Conservation (phyloP, 1,140 invertebrate genomes). For the Drosophila willistoni region DNA sequence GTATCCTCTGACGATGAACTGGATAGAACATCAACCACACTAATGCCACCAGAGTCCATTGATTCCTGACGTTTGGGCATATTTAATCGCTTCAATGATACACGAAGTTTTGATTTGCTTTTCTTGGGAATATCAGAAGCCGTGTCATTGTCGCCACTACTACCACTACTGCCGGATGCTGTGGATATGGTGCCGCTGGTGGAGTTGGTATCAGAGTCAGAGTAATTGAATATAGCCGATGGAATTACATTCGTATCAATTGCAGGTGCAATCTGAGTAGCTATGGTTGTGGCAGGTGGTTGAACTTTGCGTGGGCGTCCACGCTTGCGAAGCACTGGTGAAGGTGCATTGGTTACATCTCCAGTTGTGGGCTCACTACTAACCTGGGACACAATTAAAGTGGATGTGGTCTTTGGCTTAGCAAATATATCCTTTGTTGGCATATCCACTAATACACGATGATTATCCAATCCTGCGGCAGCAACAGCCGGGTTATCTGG, state of each 20-base stretch:
- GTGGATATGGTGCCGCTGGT: constrained; percentile 17
- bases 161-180: background rate
- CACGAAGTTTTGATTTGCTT: constrained; percentile 51
- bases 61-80: constrained; percentile 29
- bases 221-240: constrained; percentile 12
- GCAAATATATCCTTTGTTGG: constrained; percentile 49
- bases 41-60: constrained; percentile 43
- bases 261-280: background rate
- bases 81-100: constrained; percentile 55
- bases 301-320: constrained; percentile 41
- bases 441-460: background rate
- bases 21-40: constrained; percentile 17
- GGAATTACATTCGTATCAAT: background rate
- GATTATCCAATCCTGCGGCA: background rate
- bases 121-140: background rate
- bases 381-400: constrained; percentile 65
- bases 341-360: background rate
- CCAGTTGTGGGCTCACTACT: constrained; percentile 36
- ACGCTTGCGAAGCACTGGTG: constrained; percentile 24
- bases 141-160: constrained; percentile 7
- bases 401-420: constrained; percentile 54
- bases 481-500: background rate
- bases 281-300: background rate
- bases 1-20: constrained; percentile 24
- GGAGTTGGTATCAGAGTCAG: constrained; percentile 59